These are phyloP conservation scores for Allygus modestus DNA, from an alignment of 2,888 invertebrate species.

Conservation along the genomic window DNA sequence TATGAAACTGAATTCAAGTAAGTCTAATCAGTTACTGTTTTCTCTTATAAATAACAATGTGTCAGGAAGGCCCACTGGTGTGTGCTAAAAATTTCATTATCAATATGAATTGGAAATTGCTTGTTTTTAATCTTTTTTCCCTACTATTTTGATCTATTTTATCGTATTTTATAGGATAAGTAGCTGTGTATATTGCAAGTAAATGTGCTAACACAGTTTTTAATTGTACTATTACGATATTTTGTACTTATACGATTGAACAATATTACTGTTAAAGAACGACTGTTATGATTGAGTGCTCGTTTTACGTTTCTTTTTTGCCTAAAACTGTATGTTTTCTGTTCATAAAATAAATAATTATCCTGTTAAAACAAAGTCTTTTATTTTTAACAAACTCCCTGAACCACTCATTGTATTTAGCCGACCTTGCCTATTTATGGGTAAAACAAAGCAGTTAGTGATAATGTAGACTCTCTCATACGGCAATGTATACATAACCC, in stretches of 20 bases:
- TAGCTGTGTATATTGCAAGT: slow-evolving; percentile 40
- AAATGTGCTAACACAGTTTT: slow-evolving; percentile 16
- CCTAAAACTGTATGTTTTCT: slow-evolving; percentile 18
- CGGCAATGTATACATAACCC: no score
- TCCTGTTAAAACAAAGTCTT: slow-evolving; percentile 30
- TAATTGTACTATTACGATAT: slow-evolving; percentile 7
- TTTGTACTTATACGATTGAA: slow-evolving; percentile 18
- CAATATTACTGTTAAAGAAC: slow-evolving; percentile 20
- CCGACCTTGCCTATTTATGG: no score
- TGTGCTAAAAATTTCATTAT: no score
- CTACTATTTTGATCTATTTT: neutral
- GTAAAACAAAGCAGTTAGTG: no score
- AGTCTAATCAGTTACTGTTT: no score
- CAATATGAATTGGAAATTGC: neutral
- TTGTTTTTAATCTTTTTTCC: neutral
- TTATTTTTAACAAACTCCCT: no score
- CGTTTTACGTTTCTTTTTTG: slow-evolving; percentile 13
- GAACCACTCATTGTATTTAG: no score
- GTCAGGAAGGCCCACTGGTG: no score
- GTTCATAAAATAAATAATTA: slow-evolving; percentile 39
- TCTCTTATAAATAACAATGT: no score
- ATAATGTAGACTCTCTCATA: no score
- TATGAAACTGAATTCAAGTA: no score
- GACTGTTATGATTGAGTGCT: slow-evolving; percentile 16
- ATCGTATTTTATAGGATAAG: neutral